These are phyloP conservation scores for Pelusios castaneus DNA, from an alignment of 2,113 vertebrate species.

Conservation along the genomic window DNA sequence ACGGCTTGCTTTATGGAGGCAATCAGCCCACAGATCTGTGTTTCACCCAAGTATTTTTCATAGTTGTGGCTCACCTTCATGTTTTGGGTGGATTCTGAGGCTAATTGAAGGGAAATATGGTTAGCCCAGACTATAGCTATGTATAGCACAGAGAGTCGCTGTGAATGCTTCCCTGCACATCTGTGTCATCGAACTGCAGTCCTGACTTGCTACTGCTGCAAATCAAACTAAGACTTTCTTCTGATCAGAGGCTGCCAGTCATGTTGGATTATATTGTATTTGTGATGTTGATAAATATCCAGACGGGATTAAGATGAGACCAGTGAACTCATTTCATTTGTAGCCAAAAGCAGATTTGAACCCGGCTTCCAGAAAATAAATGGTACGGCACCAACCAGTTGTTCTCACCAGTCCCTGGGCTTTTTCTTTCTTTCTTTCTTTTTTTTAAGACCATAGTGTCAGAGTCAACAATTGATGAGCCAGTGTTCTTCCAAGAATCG, in stretches of 20 bases:
- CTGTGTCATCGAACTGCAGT: background rate
- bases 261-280: background rate
- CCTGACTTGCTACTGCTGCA: fast-evolving
- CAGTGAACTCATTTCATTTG: slow-evolving; percentile 15
- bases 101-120: background rate
- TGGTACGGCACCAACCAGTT: slow-evolving; percentile 23
- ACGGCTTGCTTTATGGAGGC: background rate
- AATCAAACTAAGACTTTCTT: background rate
- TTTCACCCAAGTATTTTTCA: background rate
- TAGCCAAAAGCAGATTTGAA: background rate
- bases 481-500: background rate
- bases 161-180: background rate
- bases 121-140: background rate
- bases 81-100: background rate
- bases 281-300: background rate
- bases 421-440: background rate
- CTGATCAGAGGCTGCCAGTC: background rate
- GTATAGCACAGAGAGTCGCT: background rate
- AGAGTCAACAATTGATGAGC: slow-evolving; percentile 14
- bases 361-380: slow-evolving; percentile 15
- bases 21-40: background rate
- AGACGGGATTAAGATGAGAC: slow-evolving; percentile 1
- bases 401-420: slow-evolving; percentile 46
- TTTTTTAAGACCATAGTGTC: slow-evolving; percentile 48
- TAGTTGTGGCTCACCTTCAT: background rate